Percentiles rank a stretch among this genome's conserved stretches.
phyloP scores from a whole-genome alignment of 92 coral and sea anemone species.

The Heliopora coerulea region DNA sequence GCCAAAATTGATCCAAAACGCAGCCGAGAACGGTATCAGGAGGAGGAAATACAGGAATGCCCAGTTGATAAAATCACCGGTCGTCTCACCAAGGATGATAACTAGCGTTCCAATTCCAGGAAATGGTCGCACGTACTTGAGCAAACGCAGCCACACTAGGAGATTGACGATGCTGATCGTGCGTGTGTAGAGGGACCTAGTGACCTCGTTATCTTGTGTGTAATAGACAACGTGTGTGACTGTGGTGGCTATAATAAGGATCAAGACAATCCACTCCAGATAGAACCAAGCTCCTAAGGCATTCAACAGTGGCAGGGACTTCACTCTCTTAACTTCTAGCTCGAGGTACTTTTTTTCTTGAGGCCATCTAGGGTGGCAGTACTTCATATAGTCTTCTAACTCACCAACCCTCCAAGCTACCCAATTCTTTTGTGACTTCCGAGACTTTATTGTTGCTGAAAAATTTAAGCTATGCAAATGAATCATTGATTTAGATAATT shows the following conservation, averaged over 20 bases:
- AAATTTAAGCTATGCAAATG: no score
- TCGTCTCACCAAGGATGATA: constrained; percentile 80
- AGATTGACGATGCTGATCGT: constrained; percentile 65
- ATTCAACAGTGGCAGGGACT: constrained; percentile 45
- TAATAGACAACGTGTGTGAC: constrained; percentile 53
- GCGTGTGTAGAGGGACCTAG: constrained; percentile 44
- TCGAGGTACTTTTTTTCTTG: constrained; percentile 85
- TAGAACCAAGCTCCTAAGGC: constrained; percentile 84
- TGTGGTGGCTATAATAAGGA: constrained; percentile 62
- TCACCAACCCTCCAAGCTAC: constrained; percentile 80
- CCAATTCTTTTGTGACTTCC: constrained; percentile 83
- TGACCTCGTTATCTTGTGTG: constrained; percentile 28
- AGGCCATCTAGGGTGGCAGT: constrained; percentile 99
- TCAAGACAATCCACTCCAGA: constrained; percentile 83
- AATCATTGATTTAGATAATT: no score
- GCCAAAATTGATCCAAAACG: constrained; percentile 97
- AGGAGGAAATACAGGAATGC: constrained; percentile 72
- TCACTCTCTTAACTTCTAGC: constrained; percentile 65
- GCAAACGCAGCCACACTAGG: constrained; percentile 78
- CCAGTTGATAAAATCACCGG: constrained; percentile 77
- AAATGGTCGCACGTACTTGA: constrained; percentile 89
- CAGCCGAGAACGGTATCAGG: constrained; percentile 92
- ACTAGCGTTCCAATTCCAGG: constrained; percentile 90
- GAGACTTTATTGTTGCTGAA: constrained; percentile 32
- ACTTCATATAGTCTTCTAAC: constrained; percentile 68